phyloP scores from a whole-genome alignment of 2,113 vertebrate species.

The Catharus bicknelli region DNA sequence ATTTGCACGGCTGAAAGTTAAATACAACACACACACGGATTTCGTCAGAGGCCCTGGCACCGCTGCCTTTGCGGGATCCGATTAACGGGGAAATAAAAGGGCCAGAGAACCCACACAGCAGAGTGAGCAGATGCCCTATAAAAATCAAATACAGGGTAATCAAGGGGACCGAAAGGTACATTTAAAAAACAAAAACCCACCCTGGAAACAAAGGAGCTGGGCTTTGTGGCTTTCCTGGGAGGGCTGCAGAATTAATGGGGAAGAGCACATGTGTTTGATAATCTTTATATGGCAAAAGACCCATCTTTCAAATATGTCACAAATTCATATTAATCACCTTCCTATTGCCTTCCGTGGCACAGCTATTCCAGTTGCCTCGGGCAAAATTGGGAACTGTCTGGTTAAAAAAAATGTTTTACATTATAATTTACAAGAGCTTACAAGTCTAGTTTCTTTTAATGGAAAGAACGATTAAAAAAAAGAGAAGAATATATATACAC shows the following conservation, averaged over 20 bases:
- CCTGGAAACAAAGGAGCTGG: constrained; percentile 65
- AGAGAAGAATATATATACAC: constrained; percentile 57
- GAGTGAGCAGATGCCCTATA: constrained; percentile 52
- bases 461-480: constrained; percentile 65
- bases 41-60: constrained; percentile 52
- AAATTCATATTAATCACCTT: constrained; percentile 72
- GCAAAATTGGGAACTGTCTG: constrained; percentile 67
- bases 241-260: constrained; percentile 62
- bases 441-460: constrained; percentile 70
- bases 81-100: constrained; percentile 53
- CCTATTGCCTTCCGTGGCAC: constrained; percentile 46
- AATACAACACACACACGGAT: constrained; percentile 49
- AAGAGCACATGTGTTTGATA: constrained; percentile 69
- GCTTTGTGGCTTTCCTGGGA: constrained; percentile 60
- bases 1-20: constrained; percentile 62
- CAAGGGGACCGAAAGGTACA: constrained; percentile 49
- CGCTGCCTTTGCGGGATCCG: neutral
- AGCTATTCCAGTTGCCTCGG: constrained; percentile 59
- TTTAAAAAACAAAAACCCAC: constrained; percentile 63
- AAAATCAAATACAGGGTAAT: constrained; percentile 54
- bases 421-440: constrained; percentile 71
- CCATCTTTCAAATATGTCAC: constrained; percentile 75
- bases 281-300: constrained; percentile 73
- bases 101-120: constrained; percentile 38
- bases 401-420: constrained; percentile 70